Evolutionary conservation across 2,113 vertebrate genomes (phyloP), one percentile per base, ranked within the genome.

Genomic region (Phoenicopterus ruber): DNA sequence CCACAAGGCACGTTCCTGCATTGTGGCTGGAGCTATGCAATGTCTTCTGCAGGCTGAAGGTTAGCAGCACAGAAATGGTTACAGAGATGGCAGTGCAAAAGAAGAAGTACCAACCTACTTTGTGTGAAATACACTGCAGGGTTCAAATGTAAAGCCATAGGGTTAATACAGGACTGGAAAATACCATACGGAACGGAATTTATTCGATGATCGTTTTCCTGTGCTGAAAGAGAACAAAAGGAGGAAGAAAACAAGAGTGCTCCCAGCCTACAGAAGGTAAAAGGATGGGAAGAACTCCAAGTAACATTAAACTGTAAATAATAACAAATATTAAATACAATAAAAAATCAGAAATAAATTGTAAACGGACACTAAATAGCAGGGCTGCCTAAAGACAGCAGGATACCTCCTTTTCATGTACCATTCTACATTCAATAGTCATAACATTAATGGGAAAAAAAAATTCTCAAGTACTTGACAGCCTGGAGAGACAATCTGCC

Each of bases 11-110:
- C 0, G 0, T 8, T 73, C 73, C 49, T 50, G n/a, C 54, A 36
- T 1, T 0, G 0, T 46, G 38, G 61, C 54, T 69, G 47, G 34
- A 67, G 61, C 54, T 52, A 20, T 2, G 8, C 0, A 1, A 36
- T 17, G 14, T 29, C 70, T 77, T 74, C 65, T 71, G 61, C 46
- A 90, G n/a, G 77, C 42, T 59, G 73, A 63, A 73, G 44, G 44
- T 46, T 54, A 72, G 88, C 47, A 81, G 65, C 65, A 82, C 44
- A 82, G 70, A 49, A 92, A 32, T 26, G 32, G 47, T 58, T 58
- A 57, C 17, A 59, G 70, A 54, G 9, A 24, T 0, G 0, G 42
- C n/a, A 67, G 38, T 58, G 65, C 34, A n/a, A 82, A 91, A 91
- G 69, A n/a, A 66, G 82, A 61, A 78, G 38, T 63, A 67, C 15